Conservation (phyloP, 1,140 invertebrate species). For the Hyposmocoma kahamanoa region DNA sequence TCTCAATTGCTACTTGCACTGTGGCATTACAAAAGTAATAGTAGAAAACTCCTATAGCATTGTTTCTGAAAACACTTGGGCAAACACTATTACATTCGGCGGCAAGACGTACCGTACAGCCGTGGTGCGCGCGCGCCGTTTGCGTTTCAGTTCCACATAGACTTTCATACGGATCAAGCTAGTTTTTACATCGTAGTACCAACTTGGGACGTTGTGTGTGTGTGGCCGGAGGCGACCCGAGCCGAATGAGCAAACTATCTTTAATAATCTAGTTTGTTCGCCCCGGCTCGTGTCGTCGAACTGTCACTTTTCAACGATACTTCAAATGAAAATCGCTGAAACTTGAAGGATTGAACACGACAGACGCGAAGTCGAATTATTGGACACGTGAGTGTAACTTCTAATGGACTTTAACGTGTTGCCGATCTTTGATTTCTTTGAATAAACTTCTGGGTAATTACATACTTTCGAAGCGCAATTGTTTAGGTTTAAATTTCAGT, state of each 20-base stretch:
- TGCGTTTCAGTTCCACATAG: neutral
- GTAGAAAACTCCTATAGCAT: slow-evolving; percentile 66
- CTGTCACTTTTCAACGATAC: too few species aligned
- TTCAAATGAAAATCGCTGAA: too few species aligned
- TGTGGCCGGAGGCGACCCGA: slow-evolving; percentile 52
- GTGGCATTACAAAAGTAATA: slow-evolving; percentile 52
- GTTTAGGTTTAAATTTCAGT: too few species aligned
- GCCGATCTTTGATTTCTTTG: too few species aligned
- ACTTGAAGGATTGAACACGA: too few species aligned
- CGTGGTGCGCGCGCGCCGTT: slow-evolving; percentile 29
- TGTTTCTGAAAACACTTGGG: slow-evolving; percentile 66
- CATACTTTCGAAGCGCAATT: too few species aligned
- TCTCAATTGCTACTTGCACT: slow-evolving; percentile 13
- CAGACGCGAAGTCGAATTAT: too few species aligned
- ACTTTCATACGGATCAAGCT: neutral
- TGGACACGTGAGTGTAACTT: too few species aligned
- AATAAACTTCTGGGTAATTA: too few species aligned
- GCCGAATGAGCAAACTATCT: slow-evolving; percentile 71
- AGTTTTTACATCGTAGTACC: neutral
- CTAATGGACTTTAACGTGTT: too few species aligned
- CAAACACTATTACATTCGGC: slow-evolving; percentile 50
- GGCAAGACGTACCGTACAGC: slow-evolving; percentile 28
- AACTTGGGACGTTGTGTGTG: neutral
- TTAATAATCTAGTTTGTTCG: slow-evolving; percentile 67
- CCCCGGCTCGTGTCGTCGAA: slow-evolving; percentile 67